Conservation (phyloP, 2,888 invertebrate species). For the Hemithea aestivaria region DNA sequence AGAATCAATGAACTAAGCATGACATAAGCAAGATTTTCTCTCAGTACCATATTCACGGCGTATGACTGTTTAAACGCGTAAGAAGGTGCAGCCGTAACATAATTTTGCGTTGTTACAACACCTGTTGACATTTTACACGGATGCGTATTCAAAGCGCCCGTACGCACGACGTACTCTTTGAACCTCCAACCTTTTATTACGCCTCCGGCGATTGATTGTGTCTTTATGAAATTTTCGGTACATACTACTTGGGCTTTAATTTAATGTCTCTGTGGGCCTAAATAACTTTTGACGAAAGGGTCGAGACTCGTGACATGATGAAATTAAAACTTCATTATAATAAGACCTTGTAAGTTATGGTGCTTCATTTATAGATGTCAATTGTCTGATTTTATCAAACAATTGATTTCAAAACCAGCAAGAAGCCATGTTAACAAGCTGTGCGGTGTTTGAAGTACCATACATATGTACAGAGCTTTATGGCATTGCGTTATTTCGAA, state of each 20-base stretch:
- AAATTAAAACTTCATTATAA: slow-evolving; percentile 43
- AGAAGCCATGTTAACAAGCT: slow-evolving; percentile 5
- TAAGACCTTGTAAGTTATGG: slow-evolving; percentile 25
- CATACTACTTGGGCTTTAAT: slow-evolving; percentile 4
- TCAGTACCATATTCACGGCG: slow-evolving; percentile 3
- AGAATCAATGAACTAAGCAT: slow-evolving; percentile 9
- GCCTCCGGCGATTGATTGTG: slow-evolving; percentile 32
- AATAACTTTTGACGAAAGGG: slow-evolving; percentile 19
- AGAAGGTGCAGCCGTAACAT: slow-evolving; percentile 14
- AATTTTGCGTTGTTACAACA: slow-evolving; percentile 28
- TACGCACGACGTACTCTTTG: slow-evolving; percentile 30
- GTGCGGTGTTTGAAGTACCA: too few relatives aligned
- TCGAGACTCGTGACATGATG: slow-evolving; percentile 18
- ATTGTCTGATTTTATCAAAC: not conserved
- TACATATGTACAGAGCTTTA: too few relatives aligned
- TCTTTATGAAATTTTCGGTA: slow-evolving; percentile 20
- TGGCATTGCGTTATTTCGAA: too few relatives aligned
- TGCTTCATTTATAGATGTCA: slow-evolving; percentile 6
- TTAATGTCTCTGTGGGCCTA: slow-evolving; percentile 15
- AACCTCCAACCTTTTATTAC: not conserved
- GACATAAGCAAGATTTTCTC: slow-evolving; percentile 16
- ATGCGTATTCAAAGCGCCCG: slow-evolving; percentile 10
- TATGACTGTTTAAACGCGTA: slow-evolving; percentile 8
- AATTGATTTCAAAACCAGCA: slow-evolving; percentile 1
- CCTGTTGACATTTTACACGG: slow-evolving; percentile 32